Conservation (phyloP, 2,888 invertebrate species). For the Hemistola chrysoprasaria region DNA sequence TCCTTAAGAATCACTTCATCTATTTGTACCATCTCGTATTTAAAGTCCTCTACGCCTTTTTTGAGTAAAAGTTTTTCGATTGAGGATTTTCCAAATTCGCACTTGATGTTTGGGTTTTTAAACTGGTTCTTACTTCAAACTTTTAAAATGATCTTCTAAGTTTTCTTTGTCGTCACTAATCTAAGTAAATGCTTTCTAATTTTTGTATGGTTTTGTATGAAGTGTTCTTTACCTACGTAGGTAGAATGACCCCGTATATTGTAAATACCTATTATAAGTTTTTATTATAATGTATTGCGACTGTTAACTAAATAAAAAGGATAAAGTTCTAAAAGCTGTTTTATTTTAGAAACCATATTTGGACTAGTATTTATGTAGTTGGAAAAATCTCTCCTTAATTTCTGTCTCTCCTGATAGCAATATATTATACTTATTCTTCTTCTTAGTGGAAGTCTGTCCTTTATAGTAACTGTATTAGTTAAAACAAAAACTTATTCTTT, state of each 20-base stretch:
- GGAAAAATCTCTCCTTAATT: neutral
- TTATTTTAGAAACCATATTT: no score
- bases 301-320: constrained; percentile 77
- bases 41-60: constrained; percentile 60
- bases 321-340: constrained; percentile 51
- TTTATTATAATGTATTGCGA: constrained; percentile 75
- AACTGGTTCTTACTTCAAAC: no score
- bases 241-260: constrained; percentile 71
- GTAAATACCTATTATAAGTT: constrained; percentile 79
- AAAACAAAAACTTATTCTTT: no score
- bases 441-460: no score
- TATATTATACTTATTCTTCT: no score
- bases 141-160: constrained; percentile 5
- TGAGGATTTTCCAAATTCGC: constrained; percentile 49
- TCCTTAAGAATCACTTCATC: no score
- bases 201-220: constrained; percentile 75
- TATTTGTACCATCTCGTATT: no score
- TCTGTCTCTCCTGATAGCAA: neutral
- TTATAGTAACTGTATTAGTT: no score
- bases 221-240: constrained; percentile 73
- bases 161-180: constrained; percentile 44
- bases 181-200: constrained; percentile 66
- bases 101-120: constrained; percentile 32
- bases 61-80: constrained; percentile 45
- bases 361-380: constrained; percentile 6